phyloP scores from a whole-genome alignment of 2,888 invertebrate species.

The Tribolium freemani region DNA sequence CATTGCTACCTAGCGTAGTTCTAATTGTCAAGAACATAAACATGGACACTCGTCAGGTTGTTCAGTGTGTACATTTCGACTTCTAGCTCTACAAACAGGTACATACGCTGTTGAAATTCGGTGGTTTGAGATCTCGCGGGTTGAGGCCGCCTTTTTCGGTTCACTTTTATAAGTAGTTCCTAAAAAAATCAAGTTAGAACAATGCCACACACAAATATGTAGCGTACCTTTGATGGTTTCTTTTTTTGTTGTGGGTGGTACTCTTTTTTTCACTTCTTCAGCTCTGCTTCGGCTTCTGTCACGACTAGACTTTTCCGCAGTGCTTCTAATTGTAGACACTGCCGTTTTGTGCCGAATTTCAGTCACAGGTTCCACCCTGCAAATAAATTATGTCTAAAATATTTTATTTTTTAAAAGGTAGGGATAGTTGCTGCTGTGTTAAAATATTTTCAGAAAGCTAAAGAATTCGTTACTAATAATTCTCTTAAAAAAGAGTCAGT shows the following conservation, averaged over 20 bases:
- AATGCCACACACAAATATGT: background rate
- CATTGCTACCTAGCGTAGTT: constrained; percentile 64
- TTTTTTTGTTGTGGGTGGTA: constrained; percentile 45
- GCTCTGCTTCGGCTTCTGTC: constrained; percentile 56
- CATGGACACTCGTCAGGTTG: constrained; percentile 64
- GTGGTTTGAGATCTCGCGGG: constrained; percentile 60
- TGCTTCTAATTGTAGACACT: constrained; percentile 67
- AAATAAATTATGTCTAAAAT: background rate
- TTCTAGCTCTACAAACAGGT: constrained; percentile 64
- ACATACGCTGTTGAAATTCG: constrained; percentile 67
- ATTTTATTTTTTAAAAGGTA: no score
- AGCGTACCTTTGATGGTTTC: constrained; percentile 57
- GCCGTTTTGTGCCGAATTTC: constrained; percentile 69
- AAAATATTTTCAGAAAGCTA: no score
- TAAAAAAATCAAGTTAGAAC: constrained; percentile 32
- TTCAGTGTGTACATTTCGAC: constrained; percentile 56
- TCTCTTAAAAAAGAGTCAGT: no score
- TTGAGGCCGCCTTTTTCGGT: constrained; percentile 49
- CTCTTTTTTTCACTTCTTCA: constrained; percentile 54
- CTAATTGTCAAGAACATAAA: constrained; percentile 66
- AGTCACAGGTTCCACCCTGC: constrained; percentile 56
- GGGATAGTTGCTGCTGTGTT: no score
- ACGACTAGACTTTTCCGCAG: constrained; percentile 64
- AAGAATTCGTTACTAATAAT: no score
- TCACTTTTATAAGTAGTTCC: constrained; percentile 49